phyloP scores from a whole-genome alignment of 2,113 vertebrate genomes.

The Strigops habroptila region DNA sequence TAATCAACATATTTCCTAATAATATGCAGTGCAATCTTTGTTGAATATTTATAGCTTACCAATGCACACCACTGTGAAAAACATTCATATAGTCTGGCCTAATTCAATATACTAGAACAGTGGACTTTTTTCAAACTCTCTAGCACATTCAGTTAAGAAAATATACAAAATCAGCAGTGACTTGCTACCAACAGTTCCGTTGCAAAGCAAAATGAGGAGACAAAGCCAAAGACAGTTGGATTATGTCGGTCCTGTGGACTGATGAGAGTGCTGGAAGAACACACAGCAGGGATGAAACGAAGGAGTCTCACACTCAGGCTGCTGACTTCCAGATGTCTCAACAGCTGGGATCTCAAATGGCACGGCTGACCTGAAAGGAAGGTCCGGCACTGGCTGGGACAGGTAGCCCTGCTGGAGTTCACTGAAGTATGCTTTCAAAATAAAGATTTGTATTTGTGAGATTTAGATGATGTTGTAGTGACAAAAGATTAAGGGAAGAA shows the following conservation, averaged over 20 bases:
- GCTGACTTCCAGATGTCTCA: background rate
- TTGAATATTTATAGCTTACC: background rate
- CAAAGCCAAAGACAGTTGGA: background rate
- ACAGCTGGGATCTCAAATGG: background rate
- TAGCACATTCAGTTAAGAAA: background rate
- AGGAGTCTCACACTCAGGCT: background rate
- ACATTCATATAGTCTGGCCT: background rate
- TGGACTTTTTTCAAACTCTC: background rate
- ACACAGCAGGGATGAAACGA: background rate
- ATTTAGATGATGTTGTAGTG: background rate
- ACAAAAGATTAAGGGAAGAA: background rate
- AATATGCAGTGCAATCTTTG: background rate
- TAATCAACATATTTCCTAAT: background rate
- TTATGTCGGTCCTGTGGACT: background rate
- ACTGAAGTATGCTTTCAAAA: background rate
- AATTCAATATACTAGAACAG: background rate
- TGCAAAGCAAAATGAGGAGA: background rate
- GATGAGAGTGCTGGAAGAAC: background rate
- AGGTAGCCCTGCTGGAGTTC: background rate
- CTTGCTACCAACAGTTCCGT: background rate
- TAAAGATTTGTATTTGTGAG: background rate
- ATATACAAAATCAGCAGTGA: background rate
- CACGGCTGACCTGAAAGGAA: background rate
- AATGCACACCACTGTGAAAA: background rate
- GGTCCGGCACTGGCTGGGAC: background rate